A percentile compares a stretch with the other conserved stretches of the same genome.
Conservation (phyloP, 2,888 invertebrate genomes). For the Gymnocheta viridis region DNA sequence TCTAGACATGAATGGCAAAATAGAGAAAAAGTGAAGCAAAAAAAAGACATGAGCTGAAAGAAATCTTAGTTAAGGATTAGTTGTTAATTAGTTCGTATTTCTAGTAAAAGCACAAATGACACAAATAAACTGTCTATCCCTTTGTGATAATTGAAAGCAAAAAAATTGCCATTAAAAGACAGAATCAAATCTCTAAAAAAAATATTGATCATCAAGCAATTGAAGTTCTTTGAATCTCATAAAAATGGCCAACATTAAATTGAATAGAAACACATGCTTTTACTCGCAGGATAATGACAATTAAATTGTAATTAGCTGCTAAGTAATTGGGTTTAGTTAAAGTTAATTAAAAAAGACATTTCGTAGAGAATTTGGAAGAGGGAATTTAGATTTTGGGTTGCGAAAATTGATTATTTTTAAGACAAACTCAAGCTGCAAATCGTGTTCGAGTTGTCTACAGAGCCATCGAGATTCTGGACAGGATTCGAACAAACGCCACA, state of each 20-base stretch:
- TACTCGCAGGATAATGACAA: not conserved
- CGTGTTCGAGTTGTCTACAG: too few relatives aligned
- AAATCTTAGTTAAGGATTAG: conserved; percentile 54
- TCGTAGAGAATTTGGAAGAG: too few relatives aligned
- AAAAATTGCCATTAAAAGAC: not conserved
- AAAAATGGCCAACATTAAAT: conserved; percentile 33
- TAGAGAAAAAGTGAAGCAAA: not conserved
- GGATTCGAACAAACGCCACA: too few relatives aligned
- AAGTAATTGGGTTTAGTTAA: conserved; percentile 21
- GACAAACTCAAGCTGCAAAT: too few relatives aligned
- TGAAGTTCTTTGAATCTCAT: conserved; percentile 12
- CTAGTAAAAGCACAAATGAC: conserved; percentile 52
- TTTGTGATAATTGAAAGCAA: conserved; percentile 23
- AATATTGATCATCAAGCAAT: conserved; percentile 42
- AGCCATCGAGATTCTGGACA: too few relatives aligned
- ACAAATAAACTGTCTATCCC: conserved; percentile 50
- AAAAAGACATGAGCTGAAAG: conserved; percentile 28
- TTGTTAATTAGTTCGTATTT: conserved; percentile 66
- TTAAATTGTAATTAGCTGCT: conserved; percentile 15
- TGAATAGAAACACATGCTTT: not conserved
- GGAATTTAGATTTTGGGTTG: too few relatives aligned
- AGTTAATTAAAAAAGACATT: conserved; percentile 2
- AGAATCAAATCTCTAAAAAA: not conserved
- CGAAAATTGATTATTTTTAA: too few relatives aligned
- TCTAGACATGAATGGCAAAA: not conserved